These are phyloP conservation scores for Zygothrica quintamaculata DNA, from an alignment of 2,888 invertebrate species.

Conservation along the genomic window DNA sequence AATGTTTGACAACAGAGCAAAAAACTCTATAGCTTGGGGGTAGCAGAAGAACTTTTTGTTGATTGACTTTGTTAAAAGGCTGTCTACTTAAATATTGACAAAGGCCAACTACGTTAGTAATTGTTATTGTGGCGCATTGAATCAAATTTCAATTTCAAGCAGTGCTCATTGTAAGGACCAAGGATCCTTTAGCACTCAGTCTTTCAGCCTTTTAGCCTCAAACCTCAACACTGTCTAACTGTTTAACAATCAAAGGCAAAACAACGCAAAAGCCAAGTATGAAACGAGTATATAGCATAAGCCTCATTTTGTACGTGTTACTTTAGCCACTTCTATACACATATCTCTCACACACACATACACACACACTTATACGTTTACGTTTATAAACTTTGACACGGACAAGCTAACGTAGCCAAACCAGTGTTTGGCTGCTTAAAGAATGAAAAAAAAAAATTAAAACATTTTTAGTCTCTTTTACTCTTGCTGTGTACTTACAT, in stretches of 20 bases:
- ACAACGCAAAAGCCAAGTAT: constrained; percentile 41
- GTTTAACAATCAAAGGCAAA: constrained; percentile 40
- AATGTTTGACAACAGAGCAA: constrained; percentile 35
- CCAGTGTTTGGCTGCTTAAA: constrained; percentile 52
- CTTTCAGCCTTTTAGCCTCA: too few relatives aligned
- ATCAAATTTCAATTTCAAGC: constrained; percentile 61
- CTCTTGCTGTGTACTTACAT: neutral
- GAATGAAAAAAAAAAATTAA: too few relatives aligned
- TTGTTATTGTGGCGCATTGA: constrained; percentile 28
- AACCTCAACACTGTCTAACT: constrained; percentile 13
- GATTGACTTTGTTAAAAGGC: constrained; percentile 39
- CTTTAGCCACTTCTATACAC: constrained; percentile 60
- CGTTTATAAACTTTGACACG: constrained; percentile 3
- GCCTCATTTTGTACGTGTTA: constrained; percentile 69
- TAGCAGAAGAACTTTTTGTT: constrained; percentile 29
- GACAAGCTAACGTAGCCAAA: constrained; percentile 1
- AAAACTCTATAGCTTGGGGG: constrained; percentile 20
- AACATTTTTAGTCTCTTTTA: constrained; percentile 29
- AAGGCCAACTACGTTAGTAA: constrained; percentile 36
- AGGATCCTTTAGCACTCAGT: neutral
- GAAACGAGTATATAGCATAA: constrained; percentile 66
- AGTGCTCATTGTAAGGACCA: constrained; percentile 10
- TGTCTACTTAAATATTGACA: constrained; percentile 69
- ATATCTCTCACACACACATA: constrained; percentile 13
- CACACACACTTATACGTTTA: constrained; percentile 6